A percentile compares a stretch with the other conserved stretches of the same genome.
phyloP scores from a whole-genome alignment of 1,140 invertebrate genomes.

The Platyscapa corneri region DNA sequence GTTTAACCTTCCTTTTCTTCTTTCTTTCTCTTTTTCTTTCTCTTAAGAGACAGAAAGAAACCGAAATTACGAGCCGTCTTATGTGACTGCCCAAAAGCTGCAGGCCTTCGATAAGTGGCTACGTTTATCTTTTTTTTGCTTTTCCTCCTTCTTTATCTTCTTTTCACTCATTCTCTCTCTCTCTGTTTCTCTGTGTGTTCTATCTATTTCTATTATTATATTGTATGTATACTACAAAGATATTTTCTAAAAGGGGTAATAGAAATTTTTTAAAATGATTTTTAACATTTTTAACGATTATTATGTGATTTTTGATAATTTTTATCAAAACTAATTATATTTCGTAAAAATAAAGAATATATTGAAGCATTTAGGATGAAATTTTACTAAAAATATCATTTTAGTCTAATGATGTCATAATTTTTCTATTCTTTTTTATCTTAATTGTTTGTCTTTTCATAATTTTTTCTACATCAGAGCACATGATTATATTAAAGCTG shows the following conservation, averaged over 20 bases:
- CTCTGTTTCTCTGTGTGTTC: not conserved
- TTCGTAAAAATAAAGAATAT: not conserved
- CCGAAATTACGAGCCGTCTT: slow-evolving; percentile 19
- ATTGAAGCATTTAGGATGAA: not conserved
- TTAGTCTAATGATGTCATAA: not conserved
- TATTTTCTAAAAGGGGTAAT: not conserved
- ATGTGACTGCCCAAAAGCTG: not conserved
- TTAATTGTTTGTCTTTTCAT: not conserved
- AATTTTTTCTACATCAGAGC: not conserved
- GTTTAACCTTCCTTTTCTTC: slow-evolving; percentile 8
- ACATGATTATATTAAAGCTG: not conserved
- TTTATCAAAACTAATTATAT: not conserved
- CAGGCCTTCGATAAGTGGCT: slow-evolving; percentile 7
- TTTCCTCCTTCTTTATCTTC: not conserved
- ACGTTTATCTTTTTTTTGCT: not conserved
- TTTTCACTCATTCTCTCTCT: not conserved
- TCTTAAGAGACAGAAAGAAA: not conserved
- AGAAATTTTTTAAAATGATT: not conserved
- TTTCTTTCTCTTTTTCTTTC: not conserved
- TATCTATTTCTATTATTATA: not conserved
- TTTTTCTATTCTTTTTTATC: not conserved
- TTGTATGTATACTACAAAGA: not conserved
- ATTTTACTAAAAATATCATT: not conserved
- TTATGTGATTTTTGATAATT: not conserved
- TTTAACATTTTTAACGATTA: not conserved